Evolutionary conservation across 2,113 vertebrate genomes (phyloP).

Genomic region (Mionectes macconnelli): DNA sequence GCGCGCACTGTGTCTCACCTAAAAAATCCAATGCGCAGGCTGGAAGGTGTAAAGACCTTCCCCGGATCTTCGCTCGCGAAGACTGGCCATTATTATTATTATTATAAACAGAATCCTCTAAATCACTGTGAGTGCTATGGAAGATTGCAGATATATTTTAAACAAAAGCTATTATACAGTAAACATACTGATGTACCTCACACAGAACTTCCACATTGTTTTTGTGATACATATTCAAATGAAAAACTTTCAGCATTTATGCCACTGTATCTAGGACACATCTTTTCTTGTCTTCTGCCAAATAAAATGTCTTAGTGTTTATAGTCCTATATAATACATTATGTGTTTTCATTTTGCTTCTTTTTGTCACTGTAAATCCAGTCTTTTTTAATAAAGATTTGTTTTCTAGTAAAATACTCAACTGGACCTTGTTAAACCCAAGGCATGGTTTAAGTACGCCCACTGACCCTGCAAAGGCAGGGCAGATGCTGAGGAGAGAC

Average conservation of each 20-base stretch:
- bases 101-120: constrained; percentile 1
- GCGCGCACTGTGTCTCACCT: too few relatives aligned
- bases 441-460: not conserved
- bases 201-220: not conserved
- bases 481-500: not conserved
- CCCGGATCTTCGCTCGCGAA: too few relatives aligned
- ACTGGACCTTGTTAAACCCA: not conserved
- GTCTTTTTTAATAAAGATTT: not conserved
- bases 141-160: not conserved
- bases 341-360: not conserved
- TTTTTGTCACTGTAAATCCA: not conserved
- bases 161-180: not conserved
- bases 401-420: not conserved
- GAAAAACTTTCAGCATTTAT: not conserved
- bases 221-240: not conserved
- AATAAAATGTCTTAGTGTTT: not conserved
- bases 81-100: too few relatives aligned
- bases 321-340: not conserved
- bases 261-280: not conserved
- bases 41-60: too few relatives aligned
- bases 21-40: too few relatives aligned
- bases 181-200: not conserved
- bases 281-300: not conserved
- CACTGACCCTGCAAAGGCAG: not conserved
- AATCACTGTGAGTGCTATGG: not conserved